Conservation (phyloP, 2,113 vertebrate genomes). For the Ondatra zibethicus region DNA sequence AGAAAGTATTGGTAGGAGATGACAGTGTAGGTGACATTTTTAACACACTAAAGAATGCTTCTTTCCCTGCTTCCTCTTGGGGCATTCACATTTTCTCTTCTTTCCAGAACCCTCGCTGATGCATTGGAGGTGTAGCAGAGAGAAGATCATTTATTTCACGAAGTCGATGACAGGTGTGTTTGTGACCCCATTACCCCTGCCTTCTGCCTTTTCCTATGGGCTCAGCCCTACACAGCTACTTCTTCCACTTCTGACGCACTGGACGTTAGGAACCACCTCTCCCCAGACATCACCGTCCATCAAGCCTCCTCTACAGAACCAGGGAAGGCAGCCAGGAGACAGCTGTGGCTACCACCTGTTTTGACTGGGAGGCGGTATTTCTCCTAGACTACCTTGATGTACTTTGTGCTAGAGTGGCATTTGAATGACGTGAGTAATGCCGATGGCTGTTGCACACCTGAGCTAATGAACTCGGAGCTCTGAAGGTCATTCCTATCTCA, state of each 20-base stretch:
- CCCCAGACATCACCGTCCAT: not conserved
- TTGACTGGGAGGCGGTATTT: not conserved
- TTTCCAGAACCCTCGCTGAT: slow-evolving; percentile 40
- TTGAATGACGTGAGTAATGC: not conserved
- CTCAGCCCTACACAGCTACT: slow-evolving; percentile 38
- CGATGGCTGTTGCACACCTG: not conserved
- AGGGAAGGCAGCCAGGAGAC: not conserved
- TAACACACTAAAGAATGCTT: not conserved
- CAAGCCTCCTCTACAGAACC: not conserved
- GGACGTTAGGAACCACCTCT: slow-evolving; percentile 21
- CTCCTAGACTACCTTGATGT: not conserved
- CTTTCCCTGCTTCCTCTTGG: not conserved
- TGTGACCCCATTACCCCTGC: slow-evolving; percentile 67
- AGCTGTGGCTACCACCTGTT: not conserved
- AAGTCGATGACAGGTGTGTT: slow-evolving; percentile 59
- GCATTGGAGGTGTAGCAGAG: not conserved
- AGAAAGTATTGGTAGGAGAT: not conserved
- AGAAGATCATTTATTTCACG: slow-evolving; percentile 69
- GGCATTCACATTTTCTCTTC: not conserved
- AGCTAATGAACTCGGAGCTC: not conserved
- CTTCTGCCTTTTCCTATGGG: slow-evolving; percentile 42
- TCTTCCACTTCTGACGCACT: not conserved
- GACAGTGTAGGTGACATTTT: not conserved
- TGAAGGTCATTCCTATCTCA: not conserved
- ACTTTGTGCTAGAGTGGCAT: not conserved